Percentiles rank a stretch among this genome's conserved stretches.
Conservation (phyloP, 2,888 invertebrate species). For the Mesochorus sp. region DNA sequence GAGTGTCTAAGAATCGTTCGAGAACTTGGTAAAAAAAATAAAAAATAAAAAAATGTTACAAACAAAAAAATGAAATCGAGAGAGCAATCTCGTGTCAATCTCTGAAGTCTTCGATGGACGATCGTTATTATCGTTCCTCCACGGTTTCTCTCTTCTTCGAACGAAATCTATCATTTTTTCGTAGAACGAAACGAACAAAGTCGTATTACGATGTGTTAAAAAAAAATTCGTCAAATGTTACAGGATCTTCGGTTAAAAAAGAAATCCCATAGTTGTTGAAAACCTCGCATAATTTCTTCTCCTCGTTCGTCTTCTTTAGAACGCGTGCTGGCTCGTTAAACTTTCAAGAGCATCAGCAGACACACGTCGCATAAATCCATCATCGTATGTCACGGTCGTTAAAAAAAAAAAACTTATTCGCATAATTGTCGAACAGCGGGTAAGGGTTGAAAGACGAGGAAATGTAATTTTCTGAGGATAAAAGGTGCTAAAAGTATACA, state of each 20-base stretch:
- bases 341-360: neutral
- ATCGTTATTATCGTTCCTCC: too few species aligned
- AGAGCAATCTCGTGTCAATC: neutral
- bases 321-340: conserved; percentile 3
- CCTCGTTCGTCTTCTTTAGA: neutral
- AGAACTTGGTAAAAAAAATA: neutral
- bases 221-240: too few species aligned
- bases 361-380: neutral
- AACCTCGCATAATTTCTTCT: neutral
- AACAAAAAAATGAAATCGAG: neutral
- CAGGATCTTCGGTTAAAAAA: too few species aligned
- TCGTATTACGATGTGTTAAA: too few species aligned
- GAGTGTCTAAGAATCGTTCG: conserved; percentile 5
- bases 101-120: neutral
- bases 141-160: too few species aligned
- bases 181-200: too few species aligned
- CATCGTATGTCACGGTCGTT: neutral
- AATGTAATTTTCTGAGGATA: neutral
- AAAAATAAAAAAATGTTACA: too few species aligned
- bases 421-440: conserved; percentile 33
- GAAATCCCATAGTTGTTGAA: too few species aligned
- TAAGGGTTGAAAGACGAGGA: neutral
- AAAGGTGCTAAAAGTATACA: neutral
- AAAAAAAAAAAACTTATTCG: neutral
- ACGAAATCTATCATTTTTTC: too few species aligned